Evolutionary conservation across 2,113 vertebrate species (phyloP).

Genomic region (Menidia beryllina): DNA sequence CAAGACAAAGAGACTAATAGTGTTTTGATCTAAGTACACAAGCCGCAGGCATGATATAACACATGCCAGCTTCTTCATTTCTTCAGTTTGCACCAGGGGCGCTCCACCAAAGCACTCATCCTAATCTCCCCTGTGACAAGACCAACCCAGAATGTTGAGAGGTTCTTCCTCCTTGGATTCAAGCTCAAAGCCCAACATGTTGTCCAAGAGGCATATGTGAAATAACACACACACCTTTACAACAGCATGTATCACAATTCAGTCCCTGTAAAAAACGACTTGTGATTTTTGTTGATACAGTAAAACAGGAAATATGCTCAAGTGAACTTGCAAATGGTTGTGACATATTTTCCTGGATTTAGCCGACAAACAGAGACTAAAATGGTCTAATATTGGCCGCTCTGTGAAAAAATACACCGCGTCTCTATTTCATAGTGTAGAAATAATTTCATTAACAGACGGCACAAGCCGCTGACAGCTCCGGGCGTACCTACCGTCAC

Average conservation of each 20-base stretch:
- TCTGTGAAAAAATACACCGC: background rate
- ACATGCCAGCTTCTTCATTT: slow-evolving; percentile 73
- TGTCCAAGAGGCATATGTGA: slow-evolving; percentile 7
- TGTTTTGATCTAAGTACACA: slow-evolving; percentile 77
- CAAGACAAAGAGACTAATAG: slow-evolving; percentile 79
- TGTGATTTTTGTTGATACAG: background rate
- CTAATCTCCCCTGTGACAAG: slow-evolving; percentile 61
- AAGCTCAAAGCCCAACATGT: slow-evolving; percentile 24
- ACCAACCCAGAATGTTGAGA: slow-evolving; percentile 52
- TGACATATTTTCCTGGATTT: background rate
- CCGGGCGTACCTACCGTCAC: slow-evolving; percentile 11
- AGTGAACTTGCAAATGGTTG: background rate
- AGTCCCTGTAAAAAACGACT: background rate
- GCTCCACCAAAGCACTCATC: slow-evolving; percentile 54
- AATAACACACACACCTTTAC: slow-evolving; percentile 1
- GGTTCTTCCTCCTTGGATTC: slow-evolving; percentile 37
- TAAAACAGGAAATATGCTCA: background rate
- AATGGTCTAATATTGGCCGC: background rate
- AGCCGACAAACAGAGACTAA: background rate
- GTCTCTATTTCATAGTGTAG: too few species aligned
- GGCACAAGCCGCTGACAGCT: slow-evolving; percentile 10
- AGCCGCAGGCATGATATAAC: slow-evolving; percentile 75
- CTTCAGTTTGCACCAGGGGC: slow-evolving; percentile 69
- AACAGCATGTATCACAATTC: background rate
- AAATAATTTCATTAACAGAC: too few species aligned